Base-by-base conservation (phyloP, 2,888 invertebrate genomes). In the Stegophylla sp. region DNA sequence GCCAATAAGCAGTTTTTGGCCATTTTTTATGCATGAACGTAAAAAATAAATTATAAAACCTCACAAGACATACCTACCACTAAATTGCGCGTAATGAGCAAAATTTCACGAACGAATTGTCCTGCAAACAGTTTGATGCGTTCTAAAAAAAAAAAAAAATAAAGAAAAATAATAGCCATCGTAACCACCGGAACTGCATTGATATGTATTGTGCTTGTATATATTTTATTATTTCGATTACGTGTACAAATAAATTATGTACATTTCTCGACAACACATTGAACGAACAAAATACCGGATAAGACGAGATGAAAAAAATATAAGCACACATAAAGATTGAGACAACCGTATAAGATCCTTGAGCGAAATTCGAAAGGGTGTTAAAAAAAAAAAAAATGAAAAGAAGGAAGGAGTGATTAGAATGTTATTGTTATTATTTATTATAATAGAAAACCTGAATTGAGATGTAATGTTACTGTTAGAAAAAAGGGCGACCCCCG, bases 201-300 rank as follows among this genome's bases (percentile, higher is more conserved):
- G 13, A 72, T n/a, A n/a, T 17, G 12, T 72, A 17, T 17, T 56
- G 34, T 34, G 7, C 34, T 15, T 48, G 23, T 5, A 34, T 23
- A 17, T 10, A 48, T 28, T 43, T 72, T 1, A 72, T 72, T 1
- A 72, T 12, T 56, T 72, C 3, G 20, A 1, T 17, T 15, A 64
- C 17, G 43, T n/a, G n/a, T n/a, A n/a, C n/a, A 59, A 51, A 72
- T 12, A 9, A 72, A 43, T 23, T 56, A 59, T 59, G 56, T 56
- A 41, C 56, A 72, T 72, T 56, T 9, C n/a, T 41, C 2, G 20
- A 41, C 41, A 26, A 17, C 56, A 23, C 23, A 9, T 10, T 13
- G 1, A 28, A 43, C 63, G 74, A 74, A 74, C 74, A 63, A 75
- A 64, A 51, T 64, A 75, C 64, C 75, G 75, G 75, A 75, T 41